These are phyloP conservation scores for Cheilosia vernalis DNA, from an alignment of 2,888 invertebrate genomes.

Conservation along the genomic window DNA sequence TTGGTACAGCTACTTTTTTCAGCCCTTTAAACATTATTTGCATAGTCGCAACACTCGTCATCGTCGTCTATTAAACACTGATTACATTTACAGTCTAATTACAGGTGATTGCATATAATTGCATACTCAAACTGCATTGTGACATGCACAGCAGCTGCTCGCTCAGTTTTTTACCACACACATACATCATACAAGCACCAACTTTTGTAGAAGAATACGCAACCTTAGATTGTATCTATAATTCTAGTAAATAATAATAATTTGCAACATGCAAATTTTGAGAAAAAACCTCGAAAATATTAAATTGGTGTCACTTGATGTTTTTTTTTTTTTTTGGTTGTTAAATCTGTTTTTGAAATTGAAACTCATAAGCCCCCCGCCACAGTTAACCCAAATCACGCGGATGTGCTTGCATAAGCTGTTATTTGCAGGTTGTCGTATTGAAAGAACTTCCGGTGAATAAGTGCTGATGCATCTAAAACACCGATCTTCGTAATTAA, in stretches of 20 bases:
- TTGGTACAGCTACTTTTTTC: neutral
- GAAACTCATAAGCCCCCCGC: slow-evolving; percentile 23
- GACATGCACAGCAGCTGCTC: slow-evolving; percentile 55
- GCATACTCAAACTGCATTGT: slow-evolving; percentile 50
- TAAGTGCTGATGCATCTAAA: slow-evolving; percentile 67
- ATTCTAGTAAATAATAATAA: slow-evolving; percentile 68
- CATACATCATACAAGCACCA: neutral
- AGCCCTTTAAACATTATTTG: slow-evolving; percentile 28
- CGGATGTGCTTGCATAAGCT: slow-evolving; percentile 47
- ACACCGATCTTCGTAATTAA: slow-evolving; percentile 56
- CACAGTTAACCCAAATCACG: slow-evolving; percentile 2
- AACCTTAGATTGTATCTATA: slow-evolving; percentile 61
- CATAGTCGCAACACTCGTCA: slow-evolving; percentile 30
- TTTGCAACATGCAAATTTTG: slow-evolving; percentile 63
- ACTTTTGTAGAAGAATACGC: slow-evolving; percentile 25
- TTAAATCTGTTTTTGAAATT: slow-evolving; percentile 20
- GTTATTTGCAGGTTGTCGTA: slow-evolving; percentile 23
- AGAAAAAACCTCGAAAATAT: slow-evolving; percentile 48
- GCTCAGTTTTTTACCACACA: slow-evolving; percentile 14
- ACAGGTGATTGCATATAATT: slow-evolving; percentile 68
- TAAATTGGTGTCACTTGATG: slow-evolving; percentile 55
- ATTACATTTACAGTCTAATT: slow-evolving; percentile 63
- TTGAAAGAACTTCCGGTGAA: slow-evolving; percentile 62
- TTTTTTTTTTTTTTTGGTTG: neutral
- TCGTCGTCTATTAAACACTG: slow-evolving; percentile 48